These are phyloP conservation scores for Coryphaenoides rupestris DNA, from an alignment of 2,113 vertebrate genomes.

Conservation along the genomic window DNA sequence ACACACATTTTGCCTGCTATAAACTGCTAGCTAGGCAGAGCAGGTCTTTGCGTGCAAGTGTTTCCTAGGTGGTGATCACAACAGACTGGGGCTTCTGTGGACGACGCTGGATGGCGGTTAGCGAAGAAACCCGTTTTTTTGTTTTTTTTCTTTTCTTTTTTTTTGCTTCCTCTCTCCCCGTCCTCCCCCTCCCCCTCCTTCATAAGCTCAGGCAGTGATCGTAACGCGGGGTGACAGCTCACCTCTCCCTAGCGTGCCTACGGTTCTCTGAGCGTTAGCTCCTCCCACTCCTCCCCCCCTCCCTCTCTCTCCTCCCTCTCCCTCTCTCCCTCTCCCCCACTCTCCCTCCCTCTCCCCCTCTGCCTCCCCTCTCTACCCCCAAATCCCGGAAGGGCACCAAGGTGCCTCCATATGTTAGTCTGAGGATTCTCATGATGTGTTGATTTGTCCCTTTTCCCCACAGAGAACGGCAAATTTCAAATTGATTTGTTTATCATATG, in stretches of 20 bases:
- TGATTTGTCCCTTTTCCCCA: background rate
- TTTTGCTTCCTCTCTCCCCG: conserved; percentile 50
- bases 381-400: conserved; percentile 70
- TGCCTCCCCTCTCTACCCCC: conserved; percentile 11
- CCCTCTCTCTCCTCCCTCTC: conserved; percentile 17
- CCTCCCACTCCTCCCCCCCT: background rate
- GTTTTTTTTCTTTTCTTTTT: conserved; percentile 37
- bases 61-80: conserved; percentile 83
- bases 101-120: conserved; percentile 64
- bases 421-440: conserved; percentile 46
- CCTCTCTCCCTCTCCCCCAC: conserved; percentile 27
- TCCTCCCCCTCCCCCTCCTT: conserved; percentile 79
- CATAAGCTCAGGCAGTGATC: conserved; percentile 76
- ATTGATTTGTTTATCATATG: conserved; percentile 4
- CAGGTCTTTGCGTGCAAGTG: conserved; percentile 77
- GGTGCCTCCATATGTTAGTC: conserved; percentile 72
- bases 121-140: conserved; percentile 49
- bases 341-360: conserved; percentile 29
- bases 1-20: background rate
- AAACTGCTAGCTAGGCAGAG: conserved; percentile 30
- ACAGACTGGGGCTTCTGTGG: conserved; percentile 48
- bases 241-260: conserved; percentile 85
- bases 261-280: conserved; percentile 60
- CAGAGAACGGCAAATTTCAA: background rate
- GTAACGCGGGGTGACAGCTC: conserved; percentile 87